phyloP scores from a whole-genome alignment of 1,140 invertebrate genomes.

The Achroia grisella region DNA sequence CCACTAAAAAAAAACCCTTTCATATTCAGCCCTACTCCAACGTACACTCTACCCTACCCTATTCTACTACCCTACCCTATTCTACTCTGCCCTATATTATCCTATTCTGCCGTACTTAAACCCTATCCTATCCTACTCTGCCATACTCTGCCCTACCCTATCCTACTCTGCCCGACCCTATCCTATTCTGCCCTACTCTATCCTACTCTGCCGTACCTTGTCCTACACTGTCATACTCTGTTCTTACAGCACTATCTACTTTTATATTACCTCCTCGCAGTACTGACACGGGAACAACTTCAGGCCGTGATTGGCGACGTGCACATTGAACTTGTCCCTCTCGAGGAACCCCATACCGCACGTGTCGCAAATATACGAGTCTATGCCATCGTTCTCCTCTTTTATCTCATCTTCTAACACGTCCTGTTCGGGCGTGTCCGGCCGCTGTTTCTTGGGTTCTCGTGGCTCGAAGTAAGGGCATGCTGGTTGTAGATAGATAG shows the following conservation, averaged over 20 bases:
- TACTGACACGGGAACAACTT: conserved; percentile 45
- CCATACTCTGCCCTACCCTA: too few relatives aligned
- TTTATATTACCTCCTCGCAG: conserved; percentile 31
- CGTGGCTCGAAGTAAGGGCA: conserved; percentile 60
- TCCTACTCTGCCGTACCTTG: too few relatives aligned
- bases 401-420: conserved; percentile 1
- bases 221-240: too few relatives aligned
- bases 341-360: conserved; percentile 35
- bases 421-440: conserved; percentile 6
- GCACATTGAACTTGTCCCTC: conserved; percentile 29
- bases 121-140: too few relatives aligned
- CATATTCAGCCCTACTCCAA: too few relatives aligned
- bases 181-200: too few relatives aligned
- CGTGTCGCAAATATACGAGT: conserved; percentile 40
- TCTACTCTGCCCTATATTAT: too few relatives aligned
- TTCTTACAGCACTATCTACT: not conserved
- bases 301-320: conserved; percentile 34
- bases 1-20: too few relatives aligned
- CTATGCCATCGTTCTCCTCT: not conserved
- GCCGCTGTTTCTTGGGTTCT: conserved; percentile 35
- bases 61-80: too few relatives aligned
- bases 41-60: too few relatives aligned
- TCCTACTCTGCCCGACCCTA: too few relatives aligned
- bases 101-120: too few relatives aligned
- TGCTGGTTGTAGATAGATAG: conserved; percentile 16